Percentiles rank a stretch among this genome's conserved stretches.
These are phyloP conservation scores for Epizoanthus fatuus DNA, from an alignment of 92 coral and sea anemone genomes.

Conservation along the genomic window DNA sequence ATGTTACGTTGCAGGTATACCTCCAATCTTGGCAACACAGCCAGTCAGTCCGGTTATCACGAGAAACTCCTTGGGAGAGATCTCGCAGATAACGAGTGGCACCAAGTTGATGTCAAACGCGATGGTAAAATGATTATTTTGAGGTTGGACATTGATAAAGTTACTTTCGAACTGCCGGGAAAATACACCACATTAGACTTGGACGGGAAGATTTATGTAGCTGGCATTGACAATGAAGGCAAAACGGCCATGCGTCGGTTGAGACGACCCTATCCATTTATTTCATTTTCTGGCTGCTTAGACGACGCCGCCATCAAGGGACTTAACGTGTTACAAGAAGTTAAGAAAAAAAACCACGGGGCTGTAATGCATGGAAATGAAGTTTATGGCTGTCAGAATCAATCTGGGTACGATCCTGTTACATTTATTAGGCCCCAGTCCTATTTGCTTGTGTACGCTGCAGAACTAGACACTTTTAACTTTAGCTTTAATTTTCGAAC, in stretches of 20 bases:
- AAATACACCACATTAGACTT: slow-evolving; percentile 64
- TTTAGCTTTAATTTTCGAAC: slow-evolving; percentile 91
- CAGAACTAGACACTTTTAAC: slow-evolving; percentile 42
- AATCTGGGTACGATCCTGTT: slow-evolving; percentile 65
- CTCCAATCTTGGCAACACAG: slow-evolving; percentile 62
- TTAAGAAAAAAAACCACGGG: slow-evolving; percentile 40
- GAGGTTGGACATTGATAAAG: slow-evolving; percentile 49
- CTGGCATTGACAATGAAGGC: slow-evolving; percentile 67
- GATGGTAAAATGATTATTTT: slow-evolving; percentile 41
- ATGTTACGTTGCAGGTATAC: slow-evolving; percentile 68
- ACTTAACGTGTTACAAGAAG: slow-evolving; percentile 53
- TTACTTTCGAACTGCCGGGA: slow-evolving; percentile 49
- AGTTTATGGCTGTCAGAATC: slow-evolving; percentile 28
- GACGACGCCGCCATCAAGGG: slow-evolving; percentile 61
- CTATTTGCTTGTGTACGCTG: slow-evolving; percentile 54
- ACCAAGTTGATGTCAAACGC: slow-evolving; percentile 80
- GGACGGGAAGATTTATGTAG: slow-evolving; percentile 73
- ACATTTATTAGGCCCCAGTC: slow-evolving; percentile 80
- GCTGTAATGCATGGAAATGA: slow-evolving; percentile 57
- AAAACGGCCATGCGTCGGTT: slow-evolving; percentile 35
- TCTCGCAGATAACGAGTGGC: slow-evolving; percentile 91
- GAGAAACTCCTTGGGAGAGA: slow-evolving; percentile 62
- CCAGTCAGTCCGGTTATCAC: slow-evolving; percentile 65
- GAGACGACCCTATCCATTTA: slow-evolving; percentile 50
- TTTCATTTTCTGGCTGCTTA: slow-evolving; percentile 85